phyloP scores from a whole-genome alignment of 2,888 invertebrate genomes.

The Agriotes lineatus region DNA sequence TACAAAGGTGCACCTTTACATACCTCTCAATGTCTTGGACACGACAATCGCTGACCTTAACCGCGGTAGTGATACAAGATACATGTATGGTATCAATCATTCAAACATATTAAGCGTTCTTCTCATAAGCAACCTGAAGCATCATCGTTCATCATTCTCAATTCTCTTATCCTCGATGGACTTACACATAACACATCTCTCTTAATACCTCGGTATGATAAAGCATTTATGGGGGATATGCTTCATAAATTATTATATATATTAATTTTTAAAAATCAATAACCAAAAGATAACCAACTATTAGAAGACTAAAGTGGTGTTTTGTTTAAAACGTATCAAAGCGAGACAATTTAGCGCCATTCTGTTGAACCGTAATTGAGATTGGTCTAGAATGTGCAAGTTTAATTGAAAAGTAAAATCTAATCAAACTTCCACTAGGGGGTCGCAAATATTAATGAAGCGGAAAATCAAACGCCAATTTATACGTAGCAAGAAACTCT shows the following conservation, averaged over 20 bases:
- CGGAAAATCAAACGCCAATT: slow-evolving; percentile 33
- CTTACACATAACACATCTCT: slow-evolving; percentile 18
- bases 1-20: background rate
- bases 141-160: slow-evolving; percentile 46
- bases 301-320: no score
- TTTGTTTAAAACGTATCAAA: no score
- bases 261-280: no score
- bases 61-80: slow-evolving; percentile 35
- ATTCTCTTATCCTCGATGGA: slow-evolving; percentile 25
- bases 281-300: no score
- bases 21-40: background rate
- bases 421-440: slow-evolving; percentile 56
- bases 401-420: slow-evolving; percentile 57
- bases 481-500: slow-evolving; percentile 25
- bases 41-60: slow-evolving; percentile 30
- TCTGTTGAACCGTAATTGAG: slow-evolving; percentile 21
- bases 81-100: slow-evolving; percentile 45
- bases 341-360: slow-evolving; percentile 5
- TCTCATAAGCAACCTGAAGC: slow-evolving; percentile 41
- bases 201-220: slow-evolving; percentile 23
- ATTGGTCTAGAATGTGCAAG: slow-evolving; percentile 43
- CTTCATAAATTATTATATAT: no score
- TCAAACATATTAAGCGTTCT: slow-evolving; percentile 32
- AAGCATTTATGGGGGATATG: slow-evolving; percentile 16
- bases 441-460: slow-evolving; percentile 51